Conservation (phyloP, 2,113 vertebrate genomes). For the Tapirus terrestris region DNA sequence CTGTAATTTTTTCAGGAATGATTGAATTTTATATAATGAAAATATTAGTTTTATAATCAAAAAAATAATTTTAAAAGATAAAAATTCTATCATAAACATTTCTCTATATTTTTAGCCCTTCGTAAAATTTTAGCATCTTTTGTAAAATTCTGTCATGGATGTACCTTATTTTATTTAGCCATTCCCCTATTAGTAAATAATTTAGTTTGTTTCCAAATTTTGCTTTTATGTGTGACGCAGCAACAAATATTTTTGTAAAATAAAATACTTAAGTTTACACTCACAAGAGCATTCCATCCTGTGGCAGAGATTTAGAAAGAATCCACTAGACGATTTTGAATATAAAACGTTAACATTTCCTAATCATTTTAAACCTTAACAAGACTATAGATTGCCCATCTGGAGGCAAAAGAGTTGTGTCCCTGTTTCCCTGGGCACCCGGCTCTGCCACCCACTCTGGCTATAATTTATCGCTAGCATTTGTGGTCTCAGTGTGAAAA, state of each 20-base stretch:
- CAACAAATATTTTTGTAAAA: not conserved
- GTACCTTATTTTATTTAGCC: not conserved
- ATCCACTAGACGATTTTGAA: not conserved
- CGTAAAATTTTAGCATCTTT: constrained; percentile 21
- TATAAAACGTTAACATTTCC: not conserved
- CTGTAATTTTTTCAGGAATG: constrained; percentile 16
- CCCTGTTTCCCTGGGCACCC: not conserved
- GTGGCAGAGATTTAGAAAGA: not conserved
- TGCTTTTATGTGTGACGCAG: not conserved
- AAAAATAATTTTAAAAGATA: constrained; percentile 7
- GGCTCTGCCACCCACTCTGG: too few species aligned
- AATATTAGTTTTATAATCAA: constrained; percentile 29
- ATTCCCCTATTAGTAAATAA: not conserved
- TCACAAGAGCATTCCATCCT: not conserved
- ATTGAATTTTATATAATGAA: not conserved
- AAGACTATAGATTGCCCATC: not conserved
- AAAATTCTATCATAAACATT: not conserved
- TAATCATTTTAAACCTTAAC: not conserved
- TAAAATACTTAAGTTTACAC: not conserved
- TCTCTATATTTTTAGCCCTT: not conserved
- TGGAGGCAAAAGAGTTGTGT: not conserved
- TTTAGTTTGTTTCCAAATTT: not conserved
- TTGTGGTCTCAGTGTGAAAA: not conserved
- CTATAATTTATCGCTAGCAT: not conserved
- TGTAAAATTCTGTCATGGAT: constrained; percentile 6